Percentiles rank a stretch among this genome's conserved stretches.
Evolutionary conservation across 1,140 invertebrate genomes (phyloP).

Genomic region (Drosophila elegans): DNA sequence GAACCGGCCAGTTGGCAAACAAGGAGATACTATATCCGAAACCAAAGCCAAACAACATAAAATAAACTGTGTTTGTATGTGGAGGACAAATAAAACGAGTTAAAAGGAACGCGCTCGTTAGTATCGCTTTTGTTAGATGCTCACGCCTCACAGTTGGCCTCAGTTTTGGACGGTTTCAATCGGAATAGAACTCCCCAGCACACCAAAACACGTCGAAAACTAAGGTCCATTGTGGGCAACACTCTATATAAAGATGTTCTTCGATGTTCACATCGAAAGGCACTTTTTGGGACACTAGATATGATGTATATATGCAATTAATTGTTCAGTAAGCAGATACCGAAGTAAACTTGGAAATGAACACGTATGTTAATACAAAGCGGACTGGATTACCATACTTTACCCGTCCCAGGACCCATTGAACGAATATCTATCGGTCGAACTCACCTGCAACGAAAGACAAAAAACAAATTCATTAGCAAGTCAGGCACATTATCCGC

Average conservation of each 20-base stretch:
- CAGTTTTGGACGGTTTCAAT: constrained; percentile 85
- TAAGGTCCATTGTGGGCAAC: constrained; percentile 71
- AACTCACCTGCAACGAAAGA: constrained; percentile 61
- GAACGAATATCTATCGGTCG: background rate
- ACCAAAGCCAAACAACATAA: constrained; percentile 20
- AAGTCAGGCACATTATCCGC: constrained; percentile 31
- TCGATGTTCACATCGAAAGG: background rate
- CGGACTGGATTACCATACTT: constrained; percentile 10
- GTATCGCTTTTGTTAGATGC: constrained; percentile 32
- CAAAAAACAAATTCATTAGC: constrained; percentile 28
- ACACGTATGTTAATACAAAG: background rate
- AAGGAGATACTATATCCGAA: constrained; percentile 6
- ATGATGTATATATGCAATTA: background rate
- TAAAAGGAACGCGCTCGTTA: constrained; percentile 14
- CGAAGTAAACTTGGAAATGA: constrained; percentile 2
- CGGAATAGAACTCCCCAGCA: constrained; percentile 75
- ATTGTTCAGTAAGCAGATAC: background rate
- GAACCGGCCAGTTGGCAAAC: constrained; percentile 2
- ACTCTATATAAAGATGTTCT: constrained; percentile 1
- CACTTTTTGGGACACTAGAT: constrained; percentile 39
- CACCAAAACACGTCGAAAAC: constrained; percentile 85
- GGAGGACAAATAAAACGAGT: constrained; percentile 13
- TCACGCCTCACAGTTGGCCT: constrained; percentile 73
- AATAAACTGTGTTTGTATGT: constrained; percentile 10
- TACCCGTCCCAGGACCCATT: constrained; percentile 13